Conservation (phyloP, 2,888 invertebrate genomes). For the Brenthis daphne region DNA sequence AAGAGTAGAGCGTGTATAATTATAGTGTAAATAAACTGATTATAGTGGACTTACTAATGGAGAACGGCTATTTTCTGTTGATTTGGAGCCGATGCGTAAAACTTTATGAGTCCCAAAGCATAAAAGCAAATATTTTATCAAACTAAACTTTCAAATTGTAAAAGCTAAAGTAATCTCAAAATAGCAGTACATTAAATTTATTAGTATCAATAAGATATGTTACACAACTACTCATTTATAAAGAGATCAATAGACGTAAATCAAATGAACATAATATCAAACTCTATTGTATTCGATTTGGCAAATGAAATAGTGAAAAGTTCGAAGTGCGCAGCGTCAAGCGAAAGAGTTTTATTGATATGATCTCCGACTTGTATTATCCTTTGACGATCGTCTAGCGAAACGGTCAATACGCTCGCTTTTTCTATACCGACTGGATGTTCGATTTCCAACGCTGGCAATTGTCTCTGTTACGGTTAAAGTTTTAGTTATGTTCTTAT, state of each 20-base stretch:
- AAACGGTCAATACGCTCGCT: slow-evolving; percentile 6
- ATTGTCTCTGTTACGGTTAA: too few relatives aligned
- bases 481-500: too few relatives aligned
- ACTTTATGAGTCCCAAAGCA: too few relatives aligned
- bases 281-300: slow-evolving; percentile 30
- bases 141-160: not conserved
- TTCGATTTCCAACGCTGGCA: not conserved
- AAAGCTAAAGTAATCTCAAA: not conserved
- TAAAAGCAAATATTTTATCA: too few relatives aligned
- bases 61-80: too few relatives aligned
- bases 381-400: slow-evolving; percentile 13
- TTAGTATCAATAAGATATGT: slow-evolving; percentile 3
- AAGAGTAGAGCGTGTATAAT: too few relatives aligned
- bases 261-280: slow-evolving; percentile 27
- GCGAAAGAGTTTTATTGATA: slow-evolving; percentile 31
- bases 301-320: slow-evolving; percentile 32
- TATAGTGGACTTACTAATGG: too few relatives aligned
- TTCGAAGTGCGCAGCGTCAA: slow-evolving; percentile 24
- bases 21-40: too few relatives aligned
- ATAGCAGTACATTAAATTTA: slow-evolving; percentile 1
- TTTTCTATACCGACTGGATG: not conserved
- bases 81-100: too few relatives aligned
- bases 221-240: slow-evolving; percentile 14
- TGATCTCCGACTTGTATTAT: slow-evolving; percentile 19
- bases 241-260: slow-evolving; percentile 27